These are phyloP conservation scores for Rhyacophila brunnea DNA, from an alignment of 1,140 invertebrate genomes.

Conservation along the genomic window DNA sequence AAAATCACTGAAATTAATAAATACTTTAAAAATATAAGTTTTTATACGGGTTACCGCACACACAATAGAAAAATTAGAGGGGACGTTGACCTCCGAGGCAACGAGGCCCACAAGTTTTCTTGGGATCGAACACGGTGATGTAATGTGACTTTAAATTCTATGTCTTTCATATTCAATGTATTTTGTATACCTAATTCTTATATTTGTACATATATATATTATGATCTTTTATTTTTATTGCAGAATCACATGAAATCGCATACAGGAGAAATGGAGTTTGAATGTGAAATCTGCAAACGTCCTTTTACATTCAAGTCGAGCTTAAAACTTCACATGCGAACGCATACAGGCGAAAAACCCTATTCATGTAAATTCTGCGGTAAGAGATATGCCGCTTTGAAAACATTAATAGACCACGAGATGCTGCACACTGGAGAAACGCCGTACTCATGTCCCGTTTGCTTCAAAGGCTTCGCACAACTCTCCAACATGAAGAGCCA, in stretches of 20 bases:
- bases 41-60: no score
- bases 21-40: no score
- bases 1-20: no score
- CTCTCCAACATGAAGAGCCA: constrained; percentile 38
- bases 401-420: constrained; percentile 43
- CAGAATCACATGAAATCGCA: constrained; percentile 28
- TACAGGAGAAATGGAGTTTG: constrained; percentile 25
- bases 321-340: constrained; percentile 21
- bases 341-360: constrained; percentile 41
- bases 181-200: not conserved
- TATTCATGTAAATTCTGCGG: constrained; percentile 44
- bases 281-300: constrained; percentile 21
- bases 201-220: not conserved
- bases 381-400: constrained; percentile 38
- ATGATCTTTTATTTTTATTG: constrained; percentile 9
- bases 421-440: constrained; percentile 53
- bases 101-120: no score
- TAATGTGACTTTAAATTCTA: not conserved
- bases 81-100: no score
- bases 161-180: not conserved
- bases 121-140: no score
- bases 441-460: constrained; percentile 54
- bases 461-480: constrained; percentile 49
- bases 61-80: no score
- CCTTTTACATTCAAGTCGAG: constrained; percentile 14